A percentile compares a stretch with the other conserved stretches of the same genome.
Evolutionary conservation across 2,797 vertebrate species (phyloP).

Genomic region (Cryptoblepharus egeriae): DNA sequence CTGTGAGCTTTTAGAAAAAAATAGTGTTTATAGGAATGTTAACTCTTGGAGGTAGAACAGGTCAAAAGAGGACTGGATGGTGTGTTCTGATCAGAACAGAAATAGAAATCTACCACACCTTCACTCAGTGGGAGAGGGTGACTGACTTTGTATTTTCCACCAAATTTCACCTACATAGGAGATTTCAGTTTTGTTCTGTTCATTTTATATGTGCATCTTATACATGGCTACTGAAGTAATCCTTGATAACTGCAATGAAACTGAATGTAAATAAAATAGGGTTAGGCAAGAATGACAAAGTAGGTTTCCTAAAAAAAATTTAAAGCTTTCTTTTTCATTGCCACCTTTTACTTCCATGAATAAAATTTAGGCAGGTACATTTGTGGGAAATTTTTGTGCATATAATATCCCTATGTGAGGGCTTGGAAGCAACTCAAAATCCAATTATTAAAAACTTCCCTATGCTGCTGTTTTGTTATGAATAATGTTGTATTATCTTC

Average conservation of each 20-base stretch:
- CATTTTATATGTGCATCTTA: conserved; percentile 33
- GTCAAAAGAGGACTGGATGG: background rate
- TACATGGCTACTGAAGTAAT: background rate
- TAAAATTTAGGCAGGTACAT: conserved; percentile 17
- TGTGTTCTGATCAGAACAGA: background rate
- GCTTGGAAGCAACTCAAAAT: conserved; percentile 29
- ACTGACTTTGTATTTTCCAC: too few relatives aligned
- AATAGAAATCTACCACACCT: too few relatives aligned
- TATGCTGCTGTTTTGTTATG: background rate
- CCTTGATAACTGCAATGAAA: background rate
- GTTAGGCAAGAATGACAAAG: background rate
- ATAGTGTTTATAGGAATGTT: background rate
- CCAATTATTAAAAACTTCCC: conserved; percentile 23
- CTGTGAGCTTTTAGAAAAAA: background rate
- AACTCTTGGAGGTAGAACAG: background rate
- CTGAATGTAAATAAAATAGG: background rate
- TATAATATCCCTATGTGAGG: conserved; percentile 15
- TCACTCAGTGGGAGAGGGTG: too few relatives aligned
- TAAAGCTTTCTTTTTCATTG: background rate
- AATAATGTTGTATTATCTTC: background rate
- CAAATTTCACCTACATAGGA: conserved; percentile 30
- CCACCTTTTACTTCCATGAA: background rate
- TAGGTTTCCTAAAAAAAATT: background rate
- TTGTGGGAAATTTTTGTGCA: background rate
- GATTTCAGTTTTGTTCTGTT: conserved; percentile 32